phyloP scores from a whole-genome alignment of 2,113 vertebrate genomes.

The Canis aureus region DNA sequence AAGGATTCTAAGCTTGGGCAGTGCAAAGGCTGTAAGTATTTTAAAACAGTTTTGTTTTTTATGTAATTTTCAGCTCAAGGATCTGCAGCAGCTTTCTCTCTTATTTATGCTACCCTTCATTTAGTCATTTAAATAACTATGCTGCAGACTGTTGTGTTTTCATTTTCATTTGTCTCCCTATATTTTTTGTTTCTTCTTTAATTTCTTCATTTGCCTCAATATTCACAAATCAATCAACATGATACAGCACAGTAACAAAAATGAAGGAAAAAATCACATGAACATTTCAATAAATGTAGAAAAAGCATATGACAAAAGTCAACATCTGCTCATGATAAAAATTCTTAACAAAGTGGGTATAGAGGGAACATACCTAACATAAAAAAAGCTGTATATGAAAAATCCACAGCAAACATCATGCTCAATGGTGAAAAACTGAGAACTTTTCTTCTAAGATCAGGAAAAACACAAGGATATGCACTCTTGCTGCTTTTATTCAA shows the following conservation, averaged over 20 bases:
- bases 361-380: not conserved
- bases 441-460: not conserved
- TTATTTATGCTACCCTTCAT: not conserved
- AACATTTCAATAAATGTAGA: not conserved
- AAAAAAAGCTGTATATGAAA: not conserved
- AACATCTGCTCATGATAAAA: not conserved
- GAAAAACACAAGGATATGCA: not conserved
- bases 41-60: not conserved
- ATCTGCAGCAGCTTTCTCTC: not conserved
- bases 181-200: not conserved
- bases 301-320: not conserved
- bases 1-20: constrained; percentile 4
- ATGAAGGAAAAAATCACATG: not conserved
- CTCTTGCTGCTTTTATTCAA: not conserved
- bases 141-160: not conserved
- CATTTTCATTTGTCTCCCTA: not conserved
- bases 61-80: not conserved
- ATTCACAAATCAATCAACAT: not conserved
- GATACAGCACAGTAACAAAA: not conserved
- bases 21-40: not conserved
- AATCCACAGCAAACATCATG: not conserved
- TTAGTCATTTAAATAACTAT: constrained; percentile 16
- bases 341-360: not conserved
- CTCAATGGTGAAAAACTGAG: not conserved
- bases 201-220: not conserved